Base-by-base conservation (phyloP, 2,888 invertebrate genomes). In the Meteorus colon region DNA sequence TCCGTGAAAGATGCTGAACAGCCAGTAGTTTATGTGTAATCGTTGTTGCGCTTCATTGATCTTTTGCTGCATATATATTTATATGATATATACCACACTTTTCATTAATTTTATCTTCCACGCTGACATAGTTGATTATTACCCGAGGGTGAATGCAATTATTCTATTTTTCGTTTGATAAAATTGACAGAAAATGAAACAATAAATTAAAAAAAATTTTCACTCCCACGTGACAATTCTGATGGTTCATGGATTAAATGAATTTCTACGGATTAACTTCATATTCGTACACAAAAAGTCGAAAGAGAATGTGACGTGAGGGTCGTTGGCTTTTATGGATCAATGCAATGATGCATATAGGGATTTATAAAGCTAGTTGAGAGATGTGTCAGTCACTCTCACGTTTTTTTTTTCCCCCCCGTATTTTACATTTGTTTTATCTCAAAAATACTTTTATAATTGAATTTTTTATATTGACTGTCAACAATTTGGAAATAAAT, bases 261-360 rank as follows among this genome's bases (percentile, higher is more conserved):
- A 51, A 62, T 55, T 27, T 48, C 24, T 4, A 41, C 1, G 48
- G 48, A 48, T 48, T 16, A 51, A 24, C 16, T 24, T 24, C n/a
- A 65, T 27, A 12, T 31, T 65, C 65, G 27, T 55, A 66, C n/a
- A 37, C 29, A 24, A 24, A 70, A 70, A 60, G n/a, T 6, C 27
- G 34, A 34, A 2, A 24, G 37, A 24, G 27, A 45, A 37, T n/a
- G 27, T 48, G 14, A 29, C 72, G 72, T 72, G 73, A 73, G 73
- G 66, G 10, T 51, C 24, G n/a, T 65, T 45, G 41, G 63, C 27
- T 63, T 45, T 63, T 72, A 24, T 55, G 66, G 73, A 73, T 73
- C 65, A 73, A 73, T 73, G 37, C 70, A 29, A 45, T 19, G 51
- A 69, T 55, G 69, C n/a, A 45, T 16, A 51, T 63, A 37, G 27